Base-by-base conservation (phyloP, 2,888 invertebrate species). In the Cantharis rustica region DNA sequence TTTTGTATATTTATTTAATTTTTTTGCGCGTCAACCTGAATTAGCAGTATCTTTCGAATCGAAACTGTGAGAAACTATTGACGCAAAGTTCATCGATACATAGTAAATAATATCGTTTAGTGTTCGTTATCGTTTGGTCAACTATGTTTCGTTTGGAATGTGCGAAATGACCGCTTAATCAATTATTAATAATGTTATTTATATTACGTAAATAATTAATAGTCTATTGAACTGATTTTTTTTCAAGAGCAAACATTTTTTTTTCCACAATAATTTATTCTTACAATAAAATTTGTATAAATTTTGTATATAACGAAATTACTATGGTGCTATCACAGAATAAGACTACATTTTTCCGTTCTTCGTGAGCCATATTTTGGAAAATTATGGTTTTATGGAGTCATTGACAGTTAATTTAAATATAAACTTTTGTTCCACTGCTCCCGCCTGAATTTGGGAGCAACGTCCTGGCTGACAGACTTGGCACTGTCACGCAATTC, bases 331-430 rank as follows among this genome's bases (percentile, higher is more conserved):
- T 13, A 31, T 13, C 31, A 13, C 13, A 13, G 3, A 47, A 2
- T n/a, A n/a, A 1, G 1, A 47, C n/a, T n/a, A 47, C 4, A n/a
- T 47, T 47, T 11, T 47, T 47, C n/a, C n/a, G 4, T 47, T n/a
- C 47, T 47, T 79, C 75, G 76, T 79, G 74, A 75, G 76, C 80
- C 78, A 72, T 74, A 75, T 76, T 76, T 77, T 27, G 79, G 75
- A 79, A 79, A 75, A 76, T 68, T 74, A 76, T 75, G 73, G 68
- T 77, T 73, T 78, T 79, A 76, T 77, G 81, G 80, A 83, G 82
- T 82, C 83, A 83, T 83, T 83, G 83, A 81, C 83, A 83, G 83
- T 83, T 83, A 81, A 82, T 82, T 83, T 83, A 83, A 82, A 83
- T 83, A 81, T 83, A 83, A 82, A 79, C 77, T 80, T 81, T 79